These are phyloP conservation scores for Pteria penguin DNA, from an alignment of 2,888 invertebrate genomes.

Conservation along the genomic window DNA sequence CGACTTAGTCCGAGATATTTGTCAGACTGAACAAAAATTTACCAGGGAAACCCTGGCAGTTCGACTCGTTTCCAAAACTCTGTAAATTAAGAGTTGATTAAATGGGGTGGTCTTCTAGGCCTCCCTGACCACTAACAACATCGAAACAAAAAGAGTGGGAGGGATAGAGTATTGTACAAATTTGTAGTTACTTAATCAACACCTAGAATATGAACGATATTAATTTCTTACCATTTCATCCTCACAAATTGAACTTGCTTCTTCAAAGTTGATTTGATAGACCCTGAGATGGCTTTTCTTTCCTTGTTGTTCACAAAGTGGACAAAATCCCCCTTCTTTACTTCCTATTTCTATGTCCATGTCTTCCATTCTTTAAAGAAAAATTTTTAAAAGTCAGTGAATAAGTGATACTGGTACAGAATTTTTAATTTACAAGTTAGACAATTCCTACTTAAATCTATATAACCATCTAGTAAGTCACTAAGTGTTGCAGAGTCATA, in stretches of 20 bases:
- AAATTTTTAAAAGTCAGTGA: background rate
- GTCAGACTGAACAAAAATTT: no score
- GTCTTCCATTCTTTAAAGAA: background rate
- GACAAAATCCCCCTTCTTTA: conserved; percentile 22
- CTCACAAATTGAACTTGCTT: conserved; percentile 72
- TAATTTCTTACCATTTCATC: conserved; percentile 63
- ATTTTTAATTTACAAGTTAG: background rate
- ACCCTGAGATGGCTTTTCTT: conserved; percentile 55
- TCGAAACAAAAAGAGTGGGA: no score
- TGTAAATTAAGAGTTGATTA: no score
- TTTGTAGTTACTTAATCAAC: no score
- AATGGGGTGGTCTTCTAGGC: no score
- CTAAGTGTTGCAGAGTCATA: no score
- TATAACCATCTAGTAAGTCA: no score
- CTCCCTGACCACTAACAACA: no score
- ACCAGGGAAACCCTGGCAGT: no score
- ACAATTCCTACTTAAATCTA: background rate
- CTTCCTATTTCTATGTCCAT: background rate
- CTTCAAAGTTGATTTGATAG: conserved; percentile 74
- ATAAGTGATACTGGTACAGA: background rate
- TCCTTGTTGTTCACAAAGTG: conserved; percentile 53
- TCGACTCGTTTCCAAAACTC: no score
- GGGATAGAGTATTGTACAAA: no score
- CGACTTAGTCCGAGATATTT: no score
- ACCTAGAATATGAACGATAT: background rate